Evolutionary conservation across 1,140 invertebrate genomes (phyloP), one percentile per base, ranked within the genome.

Genomic region (Cyrtorhinus lividipennis): DNA sequence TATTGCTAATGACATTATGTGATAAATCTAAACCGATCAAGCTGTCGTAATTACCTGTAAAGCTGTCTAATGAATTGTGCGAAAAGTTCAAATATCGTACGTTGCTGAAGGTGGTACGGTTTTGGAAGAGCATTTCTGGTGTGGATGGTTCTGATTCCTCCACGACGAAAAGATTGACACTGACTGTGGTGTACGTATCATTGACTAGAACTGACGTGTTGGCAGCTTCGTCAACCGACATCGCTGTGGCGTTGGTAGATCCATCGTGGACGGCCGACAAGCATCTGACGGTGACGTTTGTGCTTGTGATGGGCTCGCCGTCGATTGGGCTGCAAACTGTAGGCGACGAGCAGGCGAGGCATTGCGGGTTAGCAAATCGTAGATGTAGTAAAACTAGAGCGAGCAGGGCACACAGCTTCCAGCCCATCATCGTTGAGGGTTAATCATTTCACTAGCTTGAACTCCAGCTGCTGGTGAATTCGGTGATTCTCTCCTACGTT

Each of bases 1-100:
- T 24, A 22, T 58, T 53, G 27, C 46, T 20, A 24, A 65, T 61
- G 3, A 18, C 15, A 48, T 65, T 65, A 44, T 60, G 20, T 0
- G 64, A 65, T 22, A 65, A 38, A 60, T 65, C 64, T 53, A 65
- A 20, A 22, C 18, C 2, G 13, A 25, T 60, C 25, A 65, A 63
- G 15, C 62, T 25, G 20, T 25, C 44, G 8, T 24, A 63, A 15
- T 44, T 15, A 3, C 56, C 64, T 23, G 25, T 27, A 56, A 63
- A 63, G 10, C 23, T 62, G 5, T 20, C 26, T n/a, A 65, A 13
- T 18, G 24, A 44, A 22, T 65, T 65, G n/a, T 58, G 13, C 1
- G 64, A 63, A 1, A 65, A 18, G 59, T 63, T 65, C 1, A 65
- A 25, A 53, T 24, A 38, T 53, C 24, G 25, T 3, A 56, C 20